phyloP scores from a whole-genome alignment of 2,888 invertebrate species.

The Aleiodes leptofemur region DNA sequence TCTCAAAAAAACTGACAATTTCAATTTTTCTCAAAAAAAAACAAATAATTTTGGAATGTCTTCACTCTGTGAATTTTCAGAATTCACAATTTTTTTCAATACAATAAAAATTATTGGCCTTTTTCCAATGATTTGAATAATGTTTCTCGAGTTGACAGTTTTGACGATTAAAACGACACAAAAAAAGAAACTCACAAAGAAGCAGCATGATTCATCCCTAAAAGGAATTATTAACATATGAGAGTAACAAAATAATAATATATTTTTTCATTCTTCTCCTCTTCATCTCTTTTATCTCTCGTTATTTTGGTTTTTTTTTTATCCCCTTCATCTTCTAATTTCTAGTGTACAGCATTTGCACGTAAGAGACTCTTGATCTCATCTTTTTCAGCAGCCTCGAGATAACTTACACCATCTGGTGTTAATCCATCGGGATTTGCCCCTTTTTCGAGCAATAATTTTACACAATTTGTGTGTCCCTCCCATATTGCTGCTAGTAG shows the following conservation, averaged over 20 bases:
- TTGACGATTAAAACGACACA: background rate
- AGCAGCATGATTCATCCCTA: conserved; percentile 64
- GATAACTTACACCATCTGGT: conserved; percentile 91
- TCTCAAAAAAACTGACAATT: too few relatives aligned
- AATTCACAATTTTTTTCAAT: too few relatives aligned
- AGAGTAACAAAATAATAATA: conserved; percentile 67
- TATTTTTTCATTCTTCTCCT: conserved; percentile 55
- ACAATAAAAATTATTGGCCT: too few relatives aligned
- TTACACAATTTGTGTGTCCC: conserved; percentile 94
- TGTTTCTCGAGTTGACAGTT: too few relatives aligned
- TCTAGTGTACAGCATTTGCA: conserved; percentile 66
- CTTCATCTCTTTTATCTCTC: conserved; percentile 55
- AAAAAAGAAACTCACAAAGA: conserved; percentile 58
- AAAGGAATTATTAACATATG: conserved; percentile 70
- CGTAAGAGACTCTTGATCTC: conserved; percentile 90
- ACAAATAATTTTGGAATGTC: too few relatives aligned
- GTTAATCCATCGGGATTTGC: conserved; percentile 81
- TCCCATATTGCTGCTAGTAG: conserved; percentile 98
- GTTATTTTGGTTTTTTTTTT: conserved; percentile 61
- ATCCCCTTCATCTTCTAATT: conserved; percentile 55
- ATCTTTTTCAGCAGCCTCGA: conserved; percentile 93
- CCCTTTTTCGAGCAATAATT: conserved; percentile 90
- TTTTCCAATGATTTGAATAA: too few relatives aligned
- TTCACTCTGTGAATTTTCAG: too few relatives aligned
- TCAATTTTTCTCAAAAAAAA: too few relatives aligned